phyloP scores from a whole-genome alignment of 2,797 vertebrate genomes.

The Clarias fuscus region DNA sequence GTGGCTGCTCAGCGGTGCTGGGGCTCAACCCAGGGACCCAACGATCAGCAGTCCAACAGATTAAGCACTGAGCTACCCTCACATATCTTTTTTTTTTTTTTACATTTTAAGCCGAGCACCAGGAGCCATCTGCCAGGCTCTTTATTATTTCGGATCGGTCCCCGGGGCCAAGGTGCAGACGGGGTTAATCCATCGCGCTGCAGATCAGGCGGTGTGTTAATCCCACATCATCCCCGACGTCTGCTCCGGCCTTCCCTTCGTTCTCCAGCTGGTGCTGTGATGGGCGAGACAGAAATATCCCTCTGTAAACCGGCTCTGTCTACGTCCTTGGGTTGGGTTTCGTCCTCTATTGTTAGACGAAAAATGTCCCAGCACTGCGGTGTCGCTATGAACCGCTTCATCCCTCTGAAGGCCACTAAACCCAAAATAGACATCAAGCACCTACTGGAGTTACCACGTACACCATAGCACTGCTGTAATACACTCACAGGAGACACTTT shows the following conservation, averaged over 20 bases:
- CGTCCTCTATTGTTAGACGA: constrained; percentile 61
- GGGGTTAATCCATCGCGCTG: constrained; percentile 36
- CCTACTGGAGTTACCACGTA: background rate
- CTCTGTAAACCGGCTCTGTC: background rate
- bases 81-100: background rate
- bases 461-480: background rate
- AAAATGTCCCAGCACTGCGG: constrained; percentile 62
- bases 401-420: constrained; percentile 39
- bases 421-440: constrained; percentile 40
- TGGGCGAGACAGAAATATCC: constrained; percentile 25
- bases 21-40: too few relatives aligned
- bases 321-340: constrained; percentile 58
- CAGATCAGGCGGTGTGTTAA: constrained; percentile 30
- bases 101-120: background rate
- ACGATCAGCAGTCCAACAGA: too few relatives aligned
- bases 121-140: constrained; percentile 3
- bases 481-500: background rate
- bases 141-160: background rate
- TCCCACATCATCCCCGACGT: constrained; percentile 31
- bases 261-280: constrained; percentile 13
- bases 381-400: constrained; percentile 59
- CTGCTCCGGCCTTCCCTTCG: background rate
- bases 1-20: too few relatives aligned
- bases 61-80: too few relatives aligned
- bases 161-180: constrained; percentile 17